Percentiles rank a stretch among this genome's conserved stretches.
Conservation (phyloP, 1,140 invertebrate genomes). For the Trichonephila clavata region DNA sequence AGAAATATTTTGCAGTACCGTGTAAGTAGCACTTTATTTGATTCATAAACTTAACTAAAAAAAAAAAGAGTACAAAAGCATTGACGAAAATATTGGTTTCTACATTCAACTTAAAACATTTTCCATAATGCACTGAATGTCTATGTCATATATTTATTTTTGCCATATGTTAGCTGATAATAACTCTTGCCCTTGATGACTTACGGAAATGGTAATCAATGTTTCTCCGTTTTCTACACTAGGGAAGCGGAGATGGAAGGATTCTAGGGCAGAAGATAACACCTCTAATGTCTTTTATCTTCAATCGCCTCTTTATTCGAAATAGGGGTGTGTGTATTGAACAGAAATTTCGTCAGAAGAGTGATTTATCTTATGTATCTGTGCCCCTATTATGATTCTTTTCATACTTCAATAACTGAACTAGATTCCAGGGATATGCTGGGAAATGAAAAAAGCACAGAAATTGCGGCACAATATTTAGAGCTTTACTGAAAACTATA, state of each 20-base stretch:
- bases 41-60: too few relatives aligned
- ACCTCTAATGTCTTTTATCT: constrained; percentile 30
- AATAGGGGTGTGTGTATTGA: neutral
- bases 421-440: neutral
- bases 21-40: too few relatives aligned
- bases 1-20: too few relatives aligned
- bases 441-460: too few relatives aligned
- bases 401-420: constrained; percentile 7
- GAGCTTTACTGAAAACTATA: too few relatives aligned
- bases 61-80: too few relatives aligned
- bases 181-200: neutral
- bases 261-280: constrained; percentile 31
- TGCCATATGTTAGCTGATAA: neutral
- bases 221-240: neutral
- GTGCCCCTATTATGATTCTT: constrained; percentile 1
- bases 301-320: constrained; percentile 1
- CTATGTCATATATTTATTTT: neutral
- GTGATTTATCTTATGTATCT: constrained; percentile 28
- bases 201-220: constrained; percentile 41
- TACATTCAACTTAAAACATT: neutral
- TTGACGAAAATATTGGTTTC: too few relatives aligned
- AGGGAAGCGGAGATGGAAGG: neutral
- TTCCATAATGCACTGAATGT: neutral
- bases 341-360: neutral
- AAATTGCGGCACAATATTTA: too few relatives aligned